Evolutionary conservation across 1,140 invertebrate genomes (phyloP), one percentile per base, ranked within the genome.

Genomic region (Apolygus lucorum): DNA sequence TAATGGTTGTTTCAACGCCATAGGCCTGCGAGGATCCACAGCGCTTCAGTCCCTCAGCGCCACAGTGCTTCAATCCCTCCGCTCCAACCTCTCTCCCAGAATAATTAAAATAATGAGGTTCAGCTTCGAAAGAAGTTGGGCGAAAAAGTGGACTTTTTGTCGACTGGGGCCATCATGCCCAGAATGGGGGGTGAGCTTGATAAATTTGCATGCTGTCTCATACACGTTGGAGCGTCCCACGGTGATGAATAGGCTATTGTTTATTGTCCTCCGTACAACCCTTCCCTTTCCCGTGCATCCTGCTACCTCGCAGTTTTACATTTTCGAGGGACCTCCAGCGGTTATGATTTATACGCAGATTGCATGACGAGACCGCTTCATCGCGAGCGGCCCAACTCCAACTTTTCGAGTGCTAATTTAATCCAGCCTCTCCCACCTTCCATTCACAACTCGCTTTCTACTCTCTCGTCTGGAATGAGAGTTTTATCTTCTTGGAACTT

Each of bases 171-270:
- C 34, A 42, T 42, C 34, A 17, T 42, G 34, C 4, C 4, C 34
- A 42, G 34, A 42, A 8, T 42, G 2, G 62, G 62, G 27, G 22
- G 62, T n/a, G 62, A 21, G 62, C 21, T 63, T 63, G 62, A 63
- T 63, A 63, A 63, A 63, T 63, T 63, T 63, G 62, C 62, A 63
- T 63, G 62, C 62, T 63, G 62, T 63, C 62, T 25, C 62, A 63
- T 63, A 63, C 62, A 63, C 62, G 62, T 25, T 17, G 62, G 22
- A 22, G 24, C 62, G 14, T 22, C 62, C 62, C 22, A 25, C 27
- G 62, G 2, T 63, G 62, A 63, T 63, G 27, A 63, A 63, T 63
- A 63, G 62, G 22, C 62, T 63, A 63, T 63, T 63, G 62, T 63
- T 63, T 63, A 63, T 63, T 63, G 62, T 63, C 62, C 27, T 27